Evolutionary conservation across 2,113 vertebrate genomes (phyloP), one percentile per base, ranked within the genome.

Genomic region (Eretmochelys imbricata): DNA sequence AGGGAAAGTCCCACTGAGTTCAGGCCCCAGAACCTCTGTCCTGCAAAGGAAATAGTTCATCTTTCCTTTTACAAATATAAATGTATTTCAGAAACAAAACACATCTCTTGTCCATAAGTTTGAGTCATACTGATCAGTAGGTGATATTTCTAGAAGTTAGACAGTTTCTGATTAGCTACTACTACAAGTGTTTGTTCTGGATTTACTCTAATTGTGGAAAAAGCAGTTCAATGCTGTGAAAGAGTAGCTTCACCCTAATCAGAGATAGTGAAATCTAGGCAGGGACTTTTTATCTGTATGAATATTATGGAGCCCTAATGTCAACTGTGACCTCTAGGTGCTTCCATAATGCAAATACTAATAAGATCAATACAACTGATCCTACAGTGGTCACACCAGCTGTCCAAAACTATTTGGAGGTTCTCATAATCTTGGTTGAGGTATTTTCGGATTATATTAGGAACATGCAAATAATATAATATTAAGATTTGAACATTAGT

Each of bases 31-130:
- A 84, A 19, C 1, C 20, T 82, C 50, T 76, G 8, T 49, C 38
- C 20, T 91, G 11, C 10, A 84, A 88, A 84, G 69, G 35, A 78
- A 54, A 54, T 82, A 88, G 51, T 87, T 46, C 62, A 76, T 87
- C 46, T n/a, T 78, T 42, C 0, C 69, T 80, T 5, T 57, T 85
- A 51, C 22, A 84, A 80, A 59, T 46, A 83, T 54, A 88, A 87
- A 46, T 83, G 82, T 88, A 24, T 91, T 83, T 92, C 82, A 79
- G 7, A 89, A 93, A 94, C 72, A 62, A 89, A 93, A 95, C 10
- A 20, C 48, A 42, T 27, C n/a, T 65, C 88, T 96, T 91, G 55
- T n/a, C 49, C 1, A 7, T 38, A 27, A 22, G 12, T 88, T 51
- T 90, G 75, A 95, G 25, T 29, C 35, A 81, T 88, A n/a, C 49